Evolutionary conservation across 37 sponge, comb jelly and placozoan species (phyloP), one percentile per base, ranked within the genome.

Genomic region (Chondrosia reniformis): DNA sequence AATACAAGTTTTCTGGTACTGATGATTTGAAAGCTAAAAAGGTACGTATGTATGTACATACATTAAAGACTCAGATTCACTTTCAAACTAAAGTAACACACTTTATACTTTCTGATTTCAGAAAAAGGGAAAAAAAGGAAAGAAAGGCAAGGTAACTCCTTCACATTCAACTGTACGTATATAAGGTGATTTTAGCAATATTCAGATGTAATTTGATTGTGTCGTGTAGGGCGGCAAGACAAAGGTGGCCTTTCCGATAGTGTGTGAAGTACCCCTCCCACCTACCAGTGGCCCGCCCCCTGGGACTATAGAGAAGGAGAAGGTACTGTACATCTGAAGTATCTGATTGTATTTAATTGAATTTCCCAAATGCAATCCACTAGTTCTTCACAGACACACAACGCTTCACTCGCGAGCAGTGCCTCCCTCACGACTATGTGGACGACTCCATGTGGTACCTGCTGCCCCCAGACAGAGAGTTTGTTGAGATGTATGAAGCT

Each of bases 381-480:
- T 56, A 89, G 86, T 89, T 78, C 37, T 17, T 88, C 56, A 88
- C 89, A 9, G 89, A 92, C 56, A 39, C 82, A 17, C 84, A 89
- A 76, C 76, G 89, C 30, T 92, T 92, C 67, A 33, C 69, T 24
- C 42, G 82, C 15, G 86, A 88, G 31, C 22, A 41, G 19, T 8
- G 69, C 33, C 84, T 85, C 37, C 72, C 77, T 32, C 84, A 91
- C 62, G 1, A 36, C 4, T 71, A 45, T 30, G 49, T 80, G 8
- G 96, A 98, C 76, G 99, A 98, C 81, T 96, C 96, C 33, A 74
- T 79, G 27, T 98, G 99, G 99, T 98, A 98, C 79, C 81, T 98
- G 37, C 54, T 81, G 22, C 87, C 82, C n/a, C 99, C 93, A 30
- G 93, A 89, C 40, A 76, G 71, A 0, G 82, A 90, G 67, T 97